phyloP scores from a whole-genome alignment of 2,888 invertebrate species.

The Parnassius glacialis region DNA sequence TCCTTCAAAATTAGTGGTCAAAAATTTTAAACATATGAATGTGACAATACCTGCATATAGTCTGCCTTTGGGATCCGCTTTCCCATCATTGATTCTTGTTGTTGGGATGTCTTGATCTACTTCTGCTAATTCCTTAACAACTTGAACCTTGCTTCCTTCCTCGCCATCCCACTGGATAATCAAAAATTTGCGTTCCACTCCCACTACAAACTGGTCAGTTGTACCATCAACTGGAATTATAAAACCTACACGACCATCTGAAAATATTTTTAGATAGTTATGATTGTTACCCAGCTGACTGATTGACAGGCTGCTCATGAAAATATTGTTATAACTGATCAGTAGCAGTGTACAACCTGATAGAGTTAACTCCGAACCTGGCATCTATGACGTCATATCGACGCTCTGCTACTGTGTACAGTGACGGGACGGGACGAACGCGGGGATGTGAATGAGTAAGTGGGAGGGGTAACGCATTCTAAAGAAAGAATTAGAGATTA shows the following conservation, averaged over 20 bases:
- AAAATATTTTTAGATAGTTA: slow-evolving; percentile 9
- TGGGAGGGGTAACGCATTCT: too few relatives aligned
- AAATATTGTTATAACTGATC: too few relatives aligned
- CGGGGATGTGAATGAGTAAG: too few relatives aligned
- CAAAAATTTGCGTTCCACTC: slow-evolving; percentile 81
- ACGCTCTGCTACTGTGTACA: too few relatives aligned
- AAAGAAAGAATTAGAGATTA: too few relatives aligned
- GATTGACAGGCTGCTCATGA: too few relatives aligned
- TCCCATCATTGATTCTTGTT: slow-evolving; percentile 88
- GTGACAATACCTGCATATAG: slow-evolving; percentile 83
- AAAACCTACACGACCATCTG: slow-evolving; percentile 74
- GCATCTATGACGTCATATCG: too few relatives aligned
- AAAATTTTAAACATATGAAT: background rate
- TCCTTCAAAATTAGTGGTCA: too few relatives aligned
- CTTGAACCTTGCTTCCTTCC: slow-evolving; percentile 66
- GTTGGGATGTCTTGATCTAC: slow-evolving; percentile 79
- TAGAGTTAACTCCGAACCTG: too few relatives aligned
- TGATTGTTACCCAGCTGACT: background rate
- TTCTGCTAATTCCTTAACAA: slow-evolving; percentile 73
- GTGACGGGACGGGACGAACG: too few relatives aligned
- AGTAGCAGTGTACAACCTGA: too few relatives aligned
- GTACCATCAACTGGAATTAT: slow-evolving; percentile 84
- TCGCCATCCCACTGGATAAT: slow-evolving; percentile 85
- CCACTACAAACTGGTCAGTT: slow-evolving; percentile 83
- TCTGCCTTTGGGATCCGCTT: slow-evolving; percentile 87